These are phyloP conservation scores for Pocillopora meandrina DNA, from an alignment of 92 coral and sea anemone species.

Conservation along the genomic window DNA sequence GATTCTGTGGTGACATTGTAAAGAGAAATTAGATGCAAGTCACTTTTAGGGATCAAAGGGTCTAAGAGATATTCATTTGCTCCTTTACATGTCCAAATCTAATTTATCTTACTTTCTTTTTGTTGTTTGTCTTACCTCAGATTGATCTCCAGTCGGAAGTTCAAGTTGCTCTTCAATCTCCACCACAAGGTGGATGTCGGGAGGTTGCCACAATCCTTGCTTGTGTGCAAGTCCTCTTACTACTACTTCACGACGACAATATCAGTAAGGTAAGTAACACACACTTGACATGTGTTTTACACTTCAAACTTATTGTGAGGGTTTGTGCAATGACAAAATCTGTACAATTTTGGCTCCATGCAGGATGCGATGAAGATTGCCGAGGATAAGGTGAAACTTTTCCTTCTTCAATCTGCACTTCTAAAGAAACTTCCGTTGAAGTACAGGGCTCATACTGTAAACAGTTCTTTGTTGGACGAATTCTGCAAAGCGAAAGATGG, in stretches of 20 bases:
- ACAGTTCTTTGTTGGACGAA: no score
- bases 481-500: no score
- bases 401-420: no score
- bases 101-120: neutral
- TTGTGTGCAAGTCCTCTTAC: neutral
- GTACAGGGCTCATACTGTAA: no score
- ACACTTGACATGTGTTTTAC: neutral
- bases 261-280: neutral
- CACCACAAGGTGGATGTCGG: slow-evolving; percentile 13
- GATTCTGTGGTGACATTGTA: no score
- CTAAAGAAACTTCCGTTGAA: no score
- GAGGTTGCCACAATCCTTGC: slow-evolving; percentile 16
- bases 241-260: neutral
- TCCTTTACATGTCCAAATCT: neutral
- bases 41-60: no score
- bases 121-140: neutral
- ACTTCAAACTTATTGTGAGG: no score
- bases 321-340: no score
- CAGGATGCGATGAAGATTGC: slow-evolving; percentile 8
- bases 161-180: slow-evolving; percentile 9
- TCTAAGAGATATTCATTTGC: no score
- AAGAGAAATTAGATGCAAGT: no score
- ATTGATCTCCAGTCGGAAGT: neutral
- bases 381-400: neutral
- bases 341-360: no score